Base-by-base conservation (phyloP, 1,140 invertebrate genomes). In the Palaemon carinicauda region DNA sequence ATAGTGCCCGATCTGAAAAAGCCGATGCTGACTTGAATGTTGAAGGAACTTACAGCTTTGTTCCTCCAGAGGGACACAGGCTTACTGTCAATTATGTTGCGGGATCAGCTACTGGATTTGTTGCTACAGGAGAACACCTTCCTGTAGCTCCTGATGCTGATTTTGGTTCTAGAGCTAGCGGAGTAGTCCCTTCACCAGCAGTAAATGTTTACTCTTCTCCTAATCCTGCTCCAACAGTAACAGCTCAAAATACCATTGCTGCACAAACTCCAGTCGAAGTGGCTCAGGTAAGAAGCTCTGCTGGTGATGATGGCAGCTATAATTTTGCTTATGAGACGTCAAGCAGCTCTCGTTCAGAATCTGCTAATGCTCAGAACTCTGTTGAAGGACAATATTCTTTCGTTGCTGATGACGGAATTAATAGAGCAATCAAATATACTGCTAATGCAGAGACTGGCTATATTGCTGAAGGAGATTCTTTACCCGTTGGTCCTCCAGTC, bases 51-150 rank as follows among this genome's bases (percentile, higher is more conserved):
- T 91, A 91, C 87, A 91, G 90, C 69, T 91, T 91, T 78, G 89
- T 90, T 24, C 91, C 91, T 71, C 86, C 90, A 21, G 89, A 90
- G 17, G 91, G 91, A 12, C 86, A 90, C 19, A 83, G 89, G 65
- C 56, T 90, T n/a, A 85, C 86, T 14, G 91, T 91, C n/a, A 89
- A 91, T 54, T 91, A 91, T 89, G 90, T 90, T 56, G 91, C 91
- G 21, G 91, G 88, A 14, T 84, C 77, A 21, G 65, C 27, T 12
- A 88, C 88, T 4, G 88, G 88, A 41, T 83, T 83, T 21, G 29
- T 83, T 27, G 81, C 81, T 21, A 27, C 69, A 71, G 81, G 81
- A 21, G 81, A 71, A 15, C 81, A 83, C 33, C 50, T 83, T 17
- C 81, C 81, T 41, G 69, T 73, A 14, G 81, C 60, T 83, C 60